These are phyloP conservation scores for Sebastes matsubarae DNA, from an alignment of 2,797 vertebrate species.

Conservation along the genomic window DNA sequence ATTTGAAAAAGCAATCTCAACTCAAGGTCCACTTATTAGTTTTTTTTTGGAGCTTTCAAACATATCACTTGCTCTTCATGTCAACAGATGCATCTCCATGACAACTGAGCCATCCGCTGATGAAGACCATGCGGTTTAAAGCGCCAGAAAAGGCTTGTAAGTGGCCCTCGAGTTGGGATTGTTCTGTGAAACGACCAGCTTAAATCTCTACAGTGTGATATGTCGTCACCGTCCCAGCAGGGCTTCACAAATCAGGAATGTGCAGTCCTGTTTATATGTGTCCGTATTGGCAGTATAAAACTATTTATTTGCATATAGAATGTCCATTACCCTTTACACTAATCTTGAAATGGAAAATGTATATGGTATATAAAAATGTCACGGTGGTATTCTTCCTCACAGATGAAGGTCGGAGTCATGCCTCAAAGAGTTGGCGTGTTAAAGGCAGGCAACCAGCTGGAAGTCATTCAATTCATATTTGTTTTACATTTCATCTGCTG, in stretches of 20 bases:
- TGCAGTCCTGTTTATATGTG: not conserved
- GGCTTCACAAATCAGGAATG: not conserved
- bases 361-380: not conserved
- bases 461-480: constrained; percentile 7
- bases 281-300: not conserved
- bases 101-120: not conserved
- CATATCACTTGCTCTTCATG: not conserved
- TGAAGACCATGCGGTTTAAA: not conserved
- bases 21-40: not conserved
- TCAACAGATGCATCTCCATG: not conserved
- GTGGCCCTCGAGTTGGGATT: not conserved
- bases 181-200: not conserved
- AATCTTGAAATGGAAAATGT: not conserved
- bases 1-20: not conserved
- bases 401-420: constrained; percentile 4
- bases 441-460: not conserved
- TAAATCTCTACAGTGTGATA: not conserved
- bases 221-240: not conserved
- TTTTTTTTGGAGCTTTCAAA: not conserved
- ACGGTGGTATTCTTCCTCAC: not conserved
- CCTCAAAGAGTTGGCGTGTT: not conserved
- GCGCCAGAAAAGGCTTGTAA: not conserved
- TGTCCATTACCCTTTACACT: not conserved
- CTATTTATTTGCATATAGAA: not conserved
- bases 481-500: constrained; percentile 7